Percentiles rank a stretch among this genome's conserved stretches.
phyloP scores from a whole-genome alignment of 2,888 invertebrate species.

The Chromoteleia sp. region DNA sequence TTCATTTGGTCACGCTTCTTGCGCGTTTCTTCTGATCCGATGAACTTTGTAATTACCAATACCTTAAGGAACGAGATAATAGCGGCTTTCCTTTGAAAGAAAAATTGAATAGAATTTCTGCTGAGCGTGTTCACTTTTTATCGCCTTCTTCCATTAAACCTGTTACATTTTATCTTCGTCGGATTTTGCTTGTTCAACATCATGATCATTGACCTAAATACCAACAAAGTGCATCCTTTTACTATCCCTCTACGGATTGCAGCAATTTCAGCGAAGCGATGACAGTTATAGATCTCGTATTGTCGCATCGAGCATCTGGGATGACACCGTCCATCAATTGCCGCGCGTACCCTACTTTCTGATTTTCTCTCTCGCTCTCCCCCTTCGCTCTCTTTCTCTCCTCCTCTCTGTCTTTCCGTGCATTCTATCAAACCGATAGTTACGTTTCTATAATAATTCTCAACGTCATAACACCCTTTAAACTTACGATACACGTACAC shows the following conservation, averaged over 20 bases:
- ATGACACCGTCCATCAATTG: conserved; percentile 80
- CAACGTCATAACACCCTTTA: conserved; percentile 29
- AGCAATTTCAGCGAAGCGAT: conserved; percentile 75
- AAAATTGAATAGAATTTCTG: conserved; percentile 32
- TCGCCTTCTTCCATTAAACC: conserved; percentile 44
- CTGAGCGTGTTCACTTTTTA: conserved; percentile 29
- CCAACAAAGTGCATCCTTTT: conserved; percentile 48
- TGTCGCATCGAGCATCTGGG: conserved; percentile 77
- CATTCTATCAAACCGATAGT: background rate
- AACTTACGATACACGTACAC: conserved; percentile 72
- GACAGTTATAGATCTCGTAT: conserved; percentile 83
- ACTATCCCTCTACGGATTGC: conserved; percentile 36
- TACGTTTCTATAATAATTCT: conserved; percentile 41
- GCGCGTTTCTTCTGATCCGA: conserved; percentile 20
- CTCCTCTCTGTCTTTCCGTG: conserved; percentile 32
- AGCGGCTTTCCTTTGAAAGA: background rate
- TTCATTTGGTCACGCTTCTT: conserved; percentile 31
- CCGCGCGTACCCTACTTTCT: conserved; percentile 56
- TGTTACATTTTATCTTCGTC: conserved; percentile 43
- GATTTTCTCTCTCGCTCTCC: conserved; percentile 22
- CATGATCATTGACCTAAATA: conserved; percentile 57
- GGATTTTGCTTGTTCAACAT: conserved; percentile 54
- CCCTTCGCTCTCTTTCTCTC: conserved; percentile 46
- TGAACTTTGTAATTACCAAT: conserved; percentile 29
- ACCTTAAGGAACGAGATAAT: conserved; percentile 15